phyloP scores from a whole-genome alignment of 1,140 invertebrate species.

The Achatina immaculata region DNA sequence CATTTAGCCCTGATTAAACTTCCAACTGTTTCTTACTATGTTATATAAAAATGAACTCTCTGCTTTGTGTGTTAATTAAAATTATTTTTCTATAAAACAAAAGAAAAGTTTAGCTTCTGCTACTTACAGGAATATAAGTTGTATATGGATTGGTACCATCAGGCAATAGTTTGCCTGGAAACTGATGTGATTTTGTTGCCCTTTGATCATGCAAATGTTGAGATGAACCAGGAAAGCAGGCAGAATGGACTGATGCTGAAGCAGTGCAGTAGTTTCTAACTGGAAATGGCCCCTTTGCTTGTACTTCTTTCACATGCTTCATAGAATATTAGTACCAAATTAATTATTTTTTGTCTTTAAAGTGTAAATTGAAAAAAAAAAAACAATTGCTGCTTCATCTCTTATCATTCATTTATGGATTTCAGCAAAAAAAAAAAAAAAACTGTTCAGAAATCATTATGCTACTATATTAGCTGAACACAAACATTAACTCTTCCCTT shows the following conservation, averaged over 20 bases:
- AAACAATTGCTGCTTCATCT: not conserved
- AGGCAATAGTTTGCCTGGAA: conserved; percentile 42
- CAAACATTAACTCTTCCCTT: no score
- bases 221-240: not conserved
- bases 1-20: no score
- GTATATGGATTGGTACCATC: conserved; percentile 58
- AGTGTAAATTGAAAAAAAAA: not conserved
- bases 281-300: conserved; percentile 35
- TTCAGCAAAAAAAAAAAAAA: no score
- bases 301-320: conserved; percentile 43
- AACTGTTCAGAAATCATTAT: no score
- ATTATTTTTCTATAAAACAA: no score
- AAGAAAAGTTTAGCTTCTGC: no score
- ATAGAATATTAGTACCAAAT: conserved; percentile 6
- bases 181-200: conserved; percentile 3
- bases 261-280: conserved; percentile 37
- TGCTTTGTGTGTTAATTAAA: no score
- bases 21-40: no score
- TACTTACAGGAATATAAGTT: conserved; percentile 37
- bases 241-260: not conserved
- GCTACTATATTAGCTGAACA: no score
- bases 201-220: not conserved
- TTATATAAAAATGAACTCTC: no score
- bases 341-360: not conserved
- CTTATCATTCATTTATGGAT: not conserved